Evolutionary conservation across 53 echinoderm and acorn worm genomes (phyloP).

Genomic region (Temnopleurus reevesii): DNA sequence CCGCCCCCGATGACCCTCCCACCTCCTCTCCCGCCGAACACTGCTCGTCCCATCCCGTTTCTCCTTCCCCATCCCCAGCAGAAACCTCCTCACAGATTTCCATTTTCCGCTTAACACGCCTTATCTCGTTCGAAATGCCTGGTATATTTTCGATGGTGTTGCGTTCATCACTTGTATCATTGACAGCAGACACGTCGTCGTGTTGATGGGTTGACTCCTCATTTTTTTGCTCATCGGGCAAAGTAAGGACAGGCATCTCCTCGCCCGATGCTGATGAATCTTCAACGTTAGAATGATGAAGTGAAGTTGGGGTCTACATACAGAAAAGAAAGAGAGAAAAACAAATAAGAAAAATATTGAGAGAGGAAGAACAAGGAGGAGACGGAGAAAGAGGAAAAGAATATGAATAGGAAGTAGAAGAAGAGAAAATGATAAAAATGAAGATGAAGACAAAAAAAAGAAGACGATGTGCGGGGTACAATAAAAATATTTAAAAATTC

Average conservation of each 20-base stretch:
- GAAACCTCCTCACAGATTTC: neutral
- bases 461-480: no score
- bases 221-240: neutral
- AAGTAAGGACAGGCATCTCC: neutral
- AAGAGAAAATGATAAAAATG: no score
- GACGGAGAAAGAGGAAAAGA: no score
- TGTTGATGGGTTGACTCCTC: neutral
- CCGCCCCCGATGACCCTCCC: neutral
- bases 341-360: no score
- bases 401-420: no score
- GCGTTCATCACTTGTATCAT: neutral
- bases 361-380: no score
- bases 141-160: no score
- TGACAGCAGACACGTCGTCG: neutral
- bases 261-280: neutral
- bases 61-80: neutral
- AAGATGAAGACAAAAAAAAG: no score
- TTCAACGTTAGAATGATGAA: neutral
- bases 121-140: no score
- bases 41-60: neutral
- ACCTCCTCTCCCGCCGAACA: neutral
- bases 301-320: neutral
- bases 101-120: neutral
- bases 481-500: no score
- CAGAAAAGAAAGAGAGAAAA: neutral